Percentiles rank a stretch among this genome's conserved stretches.
Evolutionary conservation across 1,140 invertebrate species (phyloP).

Genomic region (Aphis gossypii): DNA sequence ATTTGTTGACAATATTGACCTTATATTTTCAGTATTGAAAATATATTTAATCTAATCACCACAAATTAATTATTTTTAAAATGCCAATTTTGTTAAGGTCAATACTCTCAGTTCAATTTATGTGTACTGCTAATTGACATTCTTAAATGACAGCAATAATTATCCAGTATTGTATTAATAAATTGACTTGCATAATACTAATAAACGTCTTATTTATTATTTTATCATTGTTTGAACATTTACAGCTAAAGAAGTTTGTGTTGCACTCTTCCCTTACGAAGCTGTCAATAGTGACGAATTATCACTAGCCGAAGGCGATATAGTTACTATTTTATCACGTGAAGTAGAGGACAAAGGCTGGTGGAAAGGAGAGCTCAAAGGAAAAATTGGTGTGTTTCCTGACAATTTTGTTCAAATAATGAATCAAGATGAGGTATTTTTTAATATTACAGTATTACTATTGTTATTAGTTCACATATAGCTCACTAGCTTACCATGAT

Average conservation of each 20-base stretch:
- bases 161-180: not conserved
- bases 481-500: not conserved
- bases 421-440: constrained; percentile 60
- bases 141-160: not conserved
- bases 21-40: not conserved
- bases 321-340: constrained; percentile 85
- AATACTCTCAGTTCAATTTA: not conserved
- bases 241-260: constrained; percentile 76
- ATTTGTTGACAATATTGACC: not conserved
- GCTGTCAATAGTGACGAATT: constrained; percentile 95
- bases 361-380: constrained; percentile 94
- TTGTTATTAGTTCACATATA: not conserved
- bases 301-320: constrained; percentile 85
- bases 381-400: constrained; percentile 91
- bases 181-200: not conserved
- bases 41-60: not conserved
- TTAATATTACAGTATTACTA: not conserved
- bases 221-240: constrained; percentile 56
- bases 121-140: not conserved
- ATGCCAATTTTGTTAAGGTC: not conserved
- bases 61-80: not conserved
- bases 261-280: constrained; percentile 87
- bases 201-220: not conserved
- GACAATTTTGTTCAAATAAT: constrained; percentile 91
- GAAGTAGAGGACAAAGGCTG: constrained; percentile 93